Evolutionary conservation across 2,797 vertebrate species (phyloP), one percentile per base, ranked within the genome.

Genomic region (Pipistrellus pygmaeus): DNA sequence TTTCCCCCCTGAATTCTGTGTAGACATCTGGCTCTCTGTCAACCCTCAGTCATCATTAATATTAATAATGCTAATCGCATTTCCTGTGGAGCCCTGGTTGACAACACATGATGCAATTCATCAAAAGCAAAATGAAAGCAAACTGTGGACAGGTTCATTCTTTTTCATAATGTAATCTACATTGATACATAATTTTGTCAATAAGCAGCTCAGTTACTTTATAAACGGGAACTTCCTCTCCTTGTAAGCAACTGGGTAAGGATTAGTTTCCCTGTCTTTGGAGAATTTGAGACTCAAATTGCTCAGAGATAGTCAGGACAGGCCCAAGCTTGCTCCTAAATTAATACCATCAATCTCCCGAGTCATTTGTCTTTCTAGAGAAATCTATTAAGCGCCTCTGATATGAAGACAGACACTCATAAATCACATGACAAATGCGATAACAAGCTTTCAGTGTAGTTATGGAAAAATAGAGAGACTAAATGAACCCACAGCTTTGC

Each of bases 41-140:
- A 93, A 80, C 27, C n/a, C 57, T 91, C 20, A 86, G 30, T 85
- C 84, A 89, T 57, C 23, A 91, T 91, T 87, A 91, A 82, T 30
- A 72, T 57, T n/a, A 5, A 57, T 71, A 87, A 87, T 60, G 32
- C 21, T 93, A 73, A 93, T 12, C 84, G 12, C 51, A 85, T 81
- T 95, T 96, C 62, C 94, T 93, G n/a, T 89, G 55, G 30, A 81
- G 27, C 89, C 57, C 21, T 89, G 30, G 44, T 82, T 87, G 72
- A 78, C 66, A 78, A 85, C 32, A 77, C 44, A 53, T 23, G 38
- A 46, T 66, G 60, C 7, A 73, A 93, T 94, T 95, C 60, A 95
- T 73, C 38, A 92, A 87, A 95, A 81, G 76, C 80, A 88, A 93
- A 96, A 77, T 71, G 21, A 93, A 93, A 86, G 66, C 57, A 88